phyloP scores from a whole-genome alignment of 2,797 vertebrate species.

The Lerista edwardsae region DNA sequence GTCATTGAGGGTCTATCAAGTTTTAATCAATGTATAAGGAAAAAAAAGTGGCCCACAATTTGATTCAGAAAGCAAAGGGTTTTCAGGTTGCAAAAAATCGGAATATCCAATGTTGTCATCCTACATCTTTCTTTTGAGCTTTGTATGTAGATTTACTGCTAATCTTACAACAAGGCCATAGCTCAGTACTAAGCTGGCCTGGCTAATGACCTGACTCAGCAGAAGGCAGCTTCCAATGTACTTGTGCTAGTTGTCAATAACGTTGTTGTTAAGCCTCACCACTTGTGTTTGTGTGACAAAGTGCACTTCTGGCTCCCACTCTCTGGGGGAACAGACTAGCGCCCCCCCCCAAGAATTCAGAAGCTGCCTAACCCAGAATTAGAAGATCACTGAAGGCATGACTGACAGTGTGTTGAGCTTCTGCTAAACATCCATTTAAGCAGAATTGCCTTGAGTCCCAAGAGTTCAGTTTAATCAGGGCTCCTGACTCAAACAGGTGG shows the following conservation, averaged over 20 bases:
- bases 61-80: background rate
- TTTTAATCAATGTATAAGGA: background rate
- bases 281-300: background rate
- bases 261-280: background rate
- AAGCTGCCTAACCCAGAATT: background rate
- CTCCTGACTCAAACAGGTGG: background rate
- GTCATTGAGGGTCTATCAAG: background rate
- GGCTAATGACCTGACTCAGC: no score
- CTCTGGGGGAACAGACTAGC: background rate
- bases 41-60: background rate
- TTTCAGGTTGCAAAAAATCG: background rate
- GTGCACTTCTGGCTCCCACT: background rate
- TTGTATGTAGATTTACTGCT: no score
- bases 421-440: background rate
- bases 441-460: constrained; percentile 11
- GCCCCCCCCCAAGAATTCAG: background rate
- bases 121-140: background rate
- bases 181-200: no score
- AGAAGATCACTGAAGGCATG: constrained; percentile 29
- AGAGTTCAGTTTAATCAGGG: constrained; percentile 14
- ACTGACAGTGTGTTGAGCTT: constrained; percentile 25
- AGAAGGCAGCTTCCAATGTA: no score
- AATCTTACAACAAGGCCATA: no score
- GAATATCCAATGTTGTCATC: background rate
- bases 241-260: background rate